Evolutionary conservation across 2,888 invertebrate genomes (phyloP), one percentile per base, ranked within the genome.

Genomic region (Theodoxus fluviatilis): DNA sequence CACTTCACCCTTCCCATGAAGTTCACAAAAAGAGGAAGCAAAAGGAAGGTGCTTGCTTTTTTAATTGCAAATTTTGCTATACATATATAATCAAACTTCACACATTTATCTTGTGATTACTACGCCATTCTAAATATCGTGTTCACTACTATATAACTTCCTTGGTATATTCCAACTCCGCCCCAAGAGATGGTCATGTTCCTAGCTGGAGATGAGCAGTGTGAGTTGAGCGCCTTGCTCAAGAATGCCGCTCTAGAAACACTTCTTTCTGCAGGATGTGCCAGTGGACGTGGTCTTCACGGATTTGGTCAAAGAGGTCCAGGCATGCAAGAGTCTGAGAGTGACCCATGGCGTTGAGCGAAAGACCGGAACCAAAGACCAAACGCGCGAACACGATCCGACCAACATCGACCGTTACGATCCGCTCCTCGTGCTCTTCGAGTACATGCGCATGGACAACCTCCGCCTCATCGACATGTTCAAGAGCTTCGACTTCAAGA

Each of bases 381-480:
- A 68, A 43, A 71, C 76, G 65, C 74, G 75, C 31, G 76, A 78
- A 25, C 77, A 79, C 55, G 80, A 81, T 47, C 79, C 79, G 1
- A 75, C 78, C 65, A 78, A 80, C 66, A 74, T 82, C 6, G 78
- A 76, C 68, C 70, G 77, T 37, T 82, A 79, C 68, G 82, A 82
- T 65, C 81, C 82, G 1, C 77, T 80, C 9, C 72, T 80, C 75
- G 80, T 84, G 33, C 70, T 84, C 12, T 78, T 83, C 43, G 84
- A 84, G 69, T 84, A 80, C 73, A 82, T 83, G 81, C 74, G 80
- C 49, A 77, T 80, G 72, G 80, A 81, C 73, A 82, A 82, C 72
- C 76, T 84, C 15, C 71, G 84, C 22, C 73, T 84, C 15, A 80
- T 83, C n/a, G 84, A 84, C 73, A 76, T 84, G 59, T 84, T 84